Evolutionary conservation across 2,888 invertebrate genomes (phyloP).

Genomic region (Mactromeris polynyma): DNA sequence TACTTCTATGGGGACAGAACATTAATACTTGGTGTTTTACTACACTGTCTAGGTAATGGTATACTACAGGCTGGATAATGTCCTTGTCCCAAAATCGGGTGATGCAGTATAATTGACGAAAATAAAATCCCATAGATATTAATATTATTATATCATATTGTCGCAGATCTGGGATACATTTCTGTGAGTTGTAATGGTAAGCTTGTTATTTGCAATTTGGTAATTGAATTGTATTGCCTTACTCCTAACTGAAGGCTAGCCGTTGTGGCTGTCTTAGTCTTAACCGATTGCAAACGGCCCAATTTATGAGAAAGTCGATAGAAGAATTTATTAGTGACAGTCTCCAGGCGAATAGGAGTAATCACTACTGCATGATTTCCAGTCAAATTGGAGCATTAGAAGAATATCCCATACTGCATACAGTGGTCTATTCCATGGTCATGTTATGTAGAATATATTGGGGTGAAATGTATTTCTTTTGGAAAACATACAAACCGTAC

Average conservation of each 20-base stretch:
- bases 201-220: background rate
- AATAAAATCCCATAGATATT: background rate
- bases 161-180: background rate
- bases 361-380: constrained; percentile 9
- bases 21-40: background rate
- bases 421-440: background rate
- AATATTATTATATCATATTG: background rate
- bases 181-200: background rate
- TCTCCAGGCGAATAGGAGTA: background rate
- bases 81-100: background rate
- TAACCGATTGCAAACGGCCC: background rate
- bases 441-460: background rate
- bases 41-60: background rate
- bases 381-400: constrained; percentile 13
- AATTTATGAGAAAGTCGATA: background rate
- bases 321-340: background rate
- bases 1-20: background rate
- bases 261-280: background rate
- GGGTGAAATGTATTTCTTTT: background rate
- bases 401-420: background rate
- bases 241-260: background rate
- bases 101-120: background rate
- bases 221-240: background rate
- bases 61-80: background rate
- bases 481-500: too few relatives aligned